phyloP scores from a whole-genome alignment of 2,113 vertebrate genomes.

The Haemorhous mexicanus region DNA sequence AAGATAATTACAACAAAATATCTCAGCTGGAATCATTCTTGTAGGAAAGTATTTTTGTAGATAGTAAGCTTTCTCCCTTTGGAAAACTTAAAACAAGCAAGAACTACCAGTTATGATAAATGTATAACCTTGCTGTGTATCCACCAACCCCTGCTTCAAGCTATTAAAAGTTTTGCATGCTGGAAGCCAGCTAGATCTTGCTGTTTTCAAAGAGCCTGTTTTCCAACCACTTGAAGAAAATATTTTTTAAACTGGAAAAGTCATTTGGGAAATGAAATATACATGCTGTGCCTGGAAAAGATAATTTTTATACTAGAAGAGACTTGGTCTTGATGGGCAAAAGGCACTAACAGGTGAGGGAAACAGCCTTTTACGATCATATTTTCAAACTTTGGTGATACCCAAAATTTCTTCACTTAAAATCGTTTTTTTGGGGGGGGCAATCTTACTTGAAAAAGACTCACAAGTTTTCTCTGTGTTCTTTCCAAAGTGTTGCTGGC shows the following conservation, averaged over 20 bases:
- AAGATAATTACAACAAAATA: not conserved
- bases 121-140: not conserved
- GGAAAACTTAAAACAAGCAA: not conserved
- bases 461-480: not conserved
- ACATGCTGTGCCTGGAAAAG: not conserved
- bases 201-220: not conserved
- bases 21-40: not conserved
- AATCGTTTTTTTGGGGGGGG: not conserved
- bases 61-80: not conserved
- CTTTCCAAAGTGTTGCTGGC: not conserved
- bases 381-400: not conserved
- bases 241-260: not conserved
- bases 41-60: not conserved
- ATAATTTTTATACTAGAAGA: not conserved
- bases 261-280: not conserved
- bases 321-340: not conserved
- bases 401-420: not conserved
- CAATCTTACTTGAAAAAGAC: not conserved
- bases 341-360: not conserved
- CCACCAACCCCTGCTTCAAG: not conserved
- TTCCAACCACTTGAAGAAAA: not conserved
- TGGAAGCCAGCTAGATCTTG: not conserved
- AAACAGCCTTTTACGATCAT: not conserved
- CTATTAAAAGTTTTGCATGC: not conserved
- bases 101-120: not conserved